Evolutionary conservation across 2,888 invertebrate genomes (phyloP), one percentile per base, ranked within the genome.

Genomic region (Watsonalla cultraria): DNA sequence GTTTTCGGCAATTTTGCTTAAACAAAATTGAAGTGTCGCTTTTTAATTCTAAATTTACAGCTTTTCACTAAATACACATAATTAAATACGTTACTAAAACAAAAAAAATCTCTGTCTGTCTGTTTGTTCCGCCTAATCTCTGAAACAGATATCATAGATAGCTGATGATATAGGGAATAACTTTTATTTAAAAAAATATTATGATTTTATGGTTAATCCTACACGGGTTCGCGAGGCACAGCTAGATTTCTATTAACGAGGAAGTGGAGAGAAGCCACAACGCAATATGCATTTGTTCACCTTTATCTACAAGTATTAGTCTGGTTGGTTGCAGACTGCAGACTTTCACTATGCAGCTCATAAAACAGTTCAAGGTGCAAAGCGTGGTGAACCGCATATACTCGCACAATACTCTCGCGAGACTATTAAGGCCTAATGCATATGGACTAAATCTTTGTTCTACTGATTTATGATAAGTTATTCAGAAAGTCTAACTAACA

Each of bases 331-430:
- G 54, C 47, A 60, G 49, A 49, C 14, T 37, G 49, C 47, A 60
- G 56, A 65, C 68, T 70, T 68, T 68, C 70, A 65, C 68, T 64
- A 60, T 61, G 53, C 55, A 65, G 58, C 59, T 62, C 60, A 59
- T 59, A 61, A 60, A 61, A 65, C 69, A 58, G 71, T 66, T 70
- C 69, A 70, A 71, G 69, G 69, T 70, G 65, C 61, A 66, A 51
- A 47, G 49, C 13, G 46, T 51, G 54, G 53, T 57, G 42, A 45
- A 48, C 59, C 39, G 58, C 56, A 57, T 52, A 46, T 60, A 51
- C 59, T 56, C 57, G 51, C 54, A 56, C 34, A 47, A 14, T 51
- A 33, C 49, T 35, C 51, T 54, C 54, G 54, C 53, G 52, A 67
- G 62, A 65, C 59, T 60, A 57, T 52, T 11, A 42, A 37, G 37